Conservation (phyloP, 2,113 vertebrate genomes). For the Rousettus leschenaultii region DNA sequence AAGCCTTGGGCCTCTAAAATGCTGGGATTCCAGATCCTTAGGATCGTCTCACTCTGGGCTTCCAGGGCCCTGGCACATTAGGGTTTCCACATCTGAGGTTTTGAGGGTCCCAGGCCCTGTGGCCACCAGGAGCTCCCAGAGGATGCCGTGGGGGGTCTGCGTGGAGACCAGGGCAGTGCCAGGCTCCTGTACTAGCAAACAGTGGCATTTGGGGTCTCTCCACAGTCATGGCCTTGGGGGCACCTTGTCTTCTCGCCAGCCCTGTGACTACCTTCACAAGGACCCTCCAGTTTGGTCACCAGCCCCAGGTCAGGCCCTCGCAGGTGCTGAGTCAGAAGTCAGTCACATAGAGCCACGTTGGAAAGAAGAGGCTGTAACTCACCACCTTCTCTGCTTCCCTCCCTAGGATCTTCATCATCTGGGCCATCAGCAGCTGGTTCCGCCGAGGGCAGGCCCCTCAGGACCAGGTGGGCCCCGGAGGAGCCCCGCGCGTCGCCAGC, state of each 20-base stretch:
- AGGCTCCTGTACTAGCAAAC: rapidly evolving
- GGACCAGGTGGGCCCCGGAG: conserved; percentile 87
- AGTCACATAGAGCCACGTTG: rapidly evolving
- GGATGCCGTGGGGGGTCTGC: not conserved
- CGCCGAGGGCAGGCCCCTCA: conserved; percentile 92
- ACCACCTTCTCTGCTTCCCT: not conserved
- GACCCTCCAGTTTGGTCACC: not conserved
- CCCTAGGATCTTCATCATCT: conserved; percentile 95
- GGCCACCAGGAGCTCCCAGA: not conserved
- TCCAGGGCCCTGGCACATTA: not conserved
- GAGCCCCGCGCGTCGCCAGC: conserved; percentile 89
- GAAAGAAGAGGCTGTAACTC: not conserved
- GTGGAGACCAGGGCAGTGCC: not conserved
- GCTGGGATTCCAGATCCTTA: not conserved
- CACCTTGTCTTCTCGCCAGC: not conserved
- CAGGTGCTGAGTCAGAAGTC: not conserved
- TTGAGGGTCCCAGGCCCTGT: not conserved
- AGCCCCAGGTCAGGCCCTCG: not conserved
- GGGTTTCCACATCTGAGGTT: not conserved
- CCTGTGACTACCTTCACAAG: not conserved
- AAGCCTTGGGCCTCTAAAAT: not conserved
- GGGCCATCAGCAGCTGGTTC: conserved; percentile 98
- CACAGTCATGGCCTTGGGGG: not conserved
- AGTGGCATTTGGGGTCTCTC: not conserved
- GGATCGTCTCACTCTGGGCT: not conserved